Evolutionary conservation across 2,797 vertebrate genomes (phyloP), one percentile per base, ranked within the genome.

Genomic region (Enteromius mattozi): DNA sequence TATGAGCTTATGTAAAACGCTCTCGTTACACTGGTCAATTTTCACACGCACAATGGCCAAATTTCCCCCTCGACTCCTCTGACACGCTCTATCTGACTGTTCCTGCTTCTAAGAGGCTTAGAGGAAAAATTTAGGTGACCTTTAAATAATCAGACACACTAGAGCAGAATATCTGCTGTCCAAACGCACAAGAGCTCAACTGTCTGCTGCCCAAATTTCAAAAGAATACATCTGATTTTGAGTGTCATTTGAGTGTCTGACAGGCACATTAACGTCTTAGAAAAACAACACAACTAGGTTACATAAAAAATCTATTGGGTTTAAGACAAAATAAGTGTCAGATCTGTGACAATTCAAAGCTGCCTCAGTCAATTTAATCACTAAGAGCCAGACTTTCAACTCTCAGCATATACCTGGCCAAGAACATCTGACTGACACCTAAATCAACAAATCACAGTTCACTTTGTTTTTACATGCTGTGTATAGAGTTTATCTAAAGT

Each of bases 51-150:
- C 93, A 94, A 95, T 92, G 88, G 91, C 89, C 89, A 89, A 90
- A 92, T 93, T 92, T 92, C 93, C 93, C 94, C 47, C 87, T 91
- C 92, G 93, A 93, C 92, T 90, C 92, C 90, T 92, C 93, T 91
- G 90, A 94, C 92, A 94, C 87, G 92, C 91, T 93, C 91, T 92
- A 93, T 95, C 93, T 93, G 90, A 91, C 93, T 91, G 92, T 91
- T 82, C 90, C 93, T 93, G 92, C 89, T 91, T 91, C 92, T 95
- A 95, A 95, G 94, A 94, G 92, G 94, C 94, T 95, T 95, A 95
- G 83, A 89, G 89, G 88, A 90, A 92, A 94, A 95, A 94, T 93
- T 94, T 92, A 92, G 88, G 91, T 94, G 94, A 95, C 93, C 94
- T 95, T 92, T 92, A 93, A 92, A 93, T 93, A 92, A 93, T 87